A percentile compares a stretch with the other conserved stretches of the same genome.
phyloP scores from a whole-genome alignment of 2,888 invertebrate genomes.

The Tineola bisselliella region DNA sequence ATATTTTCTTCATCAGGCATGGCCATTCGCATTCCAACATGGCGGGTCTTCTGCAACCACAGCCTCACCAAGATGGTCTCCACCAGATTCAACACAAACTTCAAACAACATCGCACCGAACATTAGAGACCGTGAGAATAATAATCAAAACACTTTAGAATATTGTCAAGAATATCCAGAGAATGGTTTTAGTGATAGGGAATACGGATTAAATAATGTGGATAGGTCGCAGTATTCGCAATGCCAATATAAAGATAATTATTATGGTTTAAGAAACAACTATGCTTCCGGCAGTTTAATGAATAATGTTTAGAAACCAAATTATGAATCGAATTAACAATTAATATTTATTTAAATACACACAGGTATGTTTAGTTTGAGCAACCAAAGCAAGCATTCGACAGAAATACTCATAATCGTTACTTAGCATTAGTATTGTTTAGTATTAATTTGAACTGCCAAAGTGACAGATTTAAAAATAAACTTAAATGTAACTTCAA shows the following conservation, averaged over 20 bases:
- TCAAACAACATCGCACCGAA: slow-evolving; percentile 16
- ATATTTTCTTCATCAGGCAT: slow-evolving; percentile 69
- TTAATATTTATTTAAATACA: too few relatives aligned
- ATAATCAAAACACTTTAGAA: slow-evolving; percentile 22
- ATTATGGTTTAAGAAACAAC: slow-evolving; percentile 44
- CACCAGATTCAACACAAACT: slow-evolving; percentile 24
- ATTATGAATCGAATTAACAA: too few relatives aligned
- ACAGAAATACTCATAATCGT: too few relatives aligned
- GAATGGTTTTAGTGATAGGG: slow-evolving; percentile 49
- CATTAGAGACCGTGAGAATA: slow-evolving; percentile 17
- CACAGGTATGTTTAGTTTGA: too few relatives aligned
- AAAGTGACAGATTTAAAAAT: too few relatives aligned
- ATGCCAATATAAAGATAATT: slow-evolving; percentile 52
- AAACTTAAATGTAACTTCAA: too few relatives aligned
- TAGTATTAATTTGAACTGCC: too few relatives aligned
- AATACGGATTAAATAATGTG: slow-evolving; percentile 35
- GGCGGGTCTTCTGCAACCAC: slow-evolving; percentile 54
- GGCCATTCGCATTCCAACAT: slow-evolving; percentile 83
- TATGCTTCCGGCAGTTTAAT: slow-evolving; percentile 43
- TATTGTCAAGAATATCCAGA: slow-evolving; percentile 45
- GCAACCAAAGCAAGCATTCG: too few relatives aligned
- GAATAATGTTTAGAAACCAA: slow-evolving; percentile 21
- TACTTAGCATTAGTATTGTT: too few relatives aligned
- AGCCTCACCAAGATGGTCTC: slow-evolving; percentile 51
- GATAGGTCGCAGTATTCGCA: slow-evolving; percentile 38